Evolutionary conservation across 2,113 vertebrate genomes (phyloP), one percentile per base, ranked within the genome.

Genomic region (Hirundichthys speculiger): DNA sequence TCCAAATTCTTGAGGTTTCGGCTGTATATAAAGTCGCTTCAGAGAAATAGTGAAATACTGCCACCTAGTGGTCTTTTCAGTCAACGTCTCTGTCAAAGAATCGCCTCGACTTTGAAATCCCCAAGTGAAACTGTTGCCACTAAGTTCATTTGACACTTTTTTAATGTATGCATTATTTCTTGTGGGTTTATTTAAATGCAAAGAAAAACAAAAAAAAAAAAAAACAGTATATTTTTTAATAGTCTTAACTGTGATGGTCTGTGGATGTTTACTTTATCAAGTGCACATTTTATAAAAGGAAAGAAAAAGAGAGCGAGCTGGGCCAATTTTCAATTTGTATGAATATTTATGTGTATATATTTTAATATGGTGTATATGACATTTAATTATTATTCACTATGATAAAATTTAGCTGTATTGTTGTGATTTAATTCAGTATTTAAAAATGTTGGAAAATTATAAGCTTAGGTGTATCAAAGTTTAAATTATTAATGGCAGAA

Each of bases 351-450:
- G 72, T 93, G 90, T 93, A 92, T 88, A 93, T 93, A 92, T 93
- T 93, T 93, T 93, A 93, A 85, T 89, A 93, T 90, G 79, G 83
- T 92, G 92, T 93, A 93, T 78, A 93, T 91, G 86, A 86, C 80
- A 89, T 93, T 92, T 84, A 88, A 91, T 92, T 90, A 91, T 84
- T 89, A 93, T 82, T 89, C 83, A 71, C 78, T 89, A 89, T 90
- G 83, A 89, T 88, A 89, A 89, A 68, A 92, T 86, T 88, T 90
- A 87, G 82, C 81, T 91, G 92, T 93, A 91, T 93, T 89, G 91
- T 86, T 91, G 91, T 93, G 89, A 91, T 90, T 93, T 87, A 76
- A 92, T 91, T 92, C 83, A 71, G 82, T 93, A 93, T 91, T 89
- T 90, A 90, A 91, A 87, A 85, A 89, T 89, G 77, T 90, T 77